A percentile compares a stretch with the other conserved stretches of the same genome.
phyloP scores from a whole-genome alignment of 2,888 invertebrate species.

The Timema cristinae region DNA sequence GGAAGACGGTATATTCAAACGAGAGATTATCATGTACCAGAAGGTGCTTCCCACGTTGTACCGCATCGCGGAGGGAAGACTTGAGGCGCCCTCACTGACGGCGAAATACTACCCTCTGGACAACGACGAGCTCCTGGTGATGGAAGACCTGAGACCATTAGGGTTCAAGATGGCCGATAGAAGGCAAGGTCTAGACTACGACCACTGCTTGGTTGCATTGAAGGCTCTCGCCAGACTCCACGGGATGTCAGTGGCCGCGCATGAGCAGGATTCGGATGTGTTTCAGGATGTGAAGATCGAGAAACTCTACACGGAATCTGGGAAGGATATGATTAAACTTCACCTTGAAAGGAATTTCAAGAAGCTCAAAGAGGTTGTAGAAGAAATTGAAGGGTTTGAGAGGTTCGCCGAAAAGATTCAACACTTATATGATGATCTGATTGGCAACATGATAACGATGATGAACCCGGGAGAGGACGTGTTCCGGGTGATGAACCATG shows the following conservation, averaged over 20 bases:
- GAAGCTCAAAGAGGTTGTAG: slow-evolving; percentile 8
- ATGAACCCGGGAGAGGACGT: background rate
- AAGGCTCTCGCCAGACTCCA: slow-evolving; percentile 27
- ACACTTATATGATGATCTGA: background rate
- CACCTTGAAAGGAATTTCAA: background rate
- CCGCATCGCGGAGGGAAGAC: slow-evolving; percentile 2
- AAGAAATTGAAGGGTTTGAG: slow-evolving; percentile 18
- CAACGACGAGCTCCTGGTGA: slow-evolving; percentile 15
- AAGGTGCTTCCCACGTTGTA: slow-evolving; percentile 21
- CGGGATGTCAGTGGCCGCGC: slow-evolving; percentile 24
- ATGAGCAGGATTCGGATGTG: slow-evolving; percentile 16
- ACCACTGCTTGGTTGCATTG: slow-evolving; percentile 18
- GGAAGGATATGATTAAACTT: background rate
- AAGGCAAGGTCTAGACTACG: slow-evolving; percentile 23
- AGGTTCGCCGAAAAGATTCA: slow-evolving; percentile 7
- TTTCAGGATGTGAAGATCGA: slow-evolving; percentile 21
- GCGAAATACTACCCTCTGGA: slow-evolving; percentile 13
- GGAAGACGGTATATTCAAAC: slow-evolving; percentile 20
- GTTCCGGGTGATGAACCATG: slow-evolving; percentile 13
- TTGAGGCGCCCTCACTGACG: background rate
- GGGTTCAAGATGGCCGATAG: slow-evolving; percentile 25
- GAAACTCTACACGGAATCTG: background rate
- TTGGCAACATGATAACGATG: background rate
- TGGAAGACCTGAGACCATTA: slow-evolving; percentile 25
- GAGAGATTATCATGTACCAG: slow-evolving; percentile 22